Evolutionary conservation across 2,888 invertebrate genomes (phyloP).

Genomic region (Drosophila niveifrons): DNA sequence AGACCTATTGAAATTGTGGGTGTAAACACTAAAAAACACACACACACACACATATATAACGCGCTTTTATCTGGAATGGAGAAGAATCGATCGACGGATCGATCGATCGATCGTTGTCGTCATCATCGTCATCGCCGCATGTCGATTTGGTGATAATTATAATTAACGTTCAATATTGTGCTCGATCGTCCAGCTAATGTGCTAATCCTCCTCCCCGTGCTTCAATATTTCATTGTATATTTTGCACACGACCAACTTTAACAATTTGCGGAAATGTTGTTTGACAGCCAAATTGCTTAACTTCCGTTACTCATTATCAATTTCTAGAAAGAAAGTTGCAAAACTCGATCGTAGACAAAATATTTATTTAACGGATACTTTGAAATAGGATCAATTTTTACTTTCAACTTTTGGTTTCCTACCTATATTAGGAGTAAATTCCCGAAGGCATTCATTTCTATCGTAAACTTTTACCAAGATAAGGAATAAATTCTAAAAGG

Average conservation of each 20-base stretch:
- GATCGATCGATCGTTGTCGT: slow-evolving; percentile 16
- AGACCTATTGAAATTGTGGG: slow-evolving; percentile 42
- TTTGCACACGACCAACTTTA: slow-evolving; percentile 45
- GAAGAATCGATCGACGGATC: slow-evolving; percentile 23
- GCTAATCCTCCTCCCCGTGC: slow-evolving; percentile 27
- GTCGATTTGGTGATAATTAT: slow-evolving; percentile 44
- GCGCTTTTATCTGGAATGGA: slow-evolving; percentile 1
- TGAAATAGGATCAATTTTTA: too few species aligned
- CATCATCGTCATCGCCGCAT: slow-evolving; percentile 12
- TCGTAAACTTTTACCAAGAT: too few species aligned
- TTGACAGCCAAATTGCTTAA: background rate
- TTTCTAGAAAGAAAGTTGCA: background rate
- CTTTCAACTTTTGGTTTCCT: too few species aligned
- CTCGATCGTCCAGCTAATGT: slow-evolving; percentile 28
- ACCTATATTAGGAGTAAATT: too few species aligned
- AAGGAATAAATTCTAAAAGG: too few species aligned
- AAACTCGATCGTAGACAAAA: too few species aligned
- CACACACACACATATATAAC: background rate
- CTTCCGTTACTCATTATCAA: background rate
- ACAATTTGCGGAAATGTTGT: slow-evolving; percentile 7
- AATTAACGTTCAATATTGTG: slow-evolving; percentile 47
- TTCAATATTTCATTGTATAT: slow-evolving; percentile 6
- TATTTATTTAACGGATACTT: too few species aligned
- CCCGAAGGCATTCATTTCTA: too few species aligned
- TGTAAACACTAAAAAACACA: slow-evolving; percentile 14